A percentile compares a stretch with the other conserved stretches of the same genome.
Conservation (phyloP, 2,113 vertebrate genomes). For the Etia nguti region DNA sequence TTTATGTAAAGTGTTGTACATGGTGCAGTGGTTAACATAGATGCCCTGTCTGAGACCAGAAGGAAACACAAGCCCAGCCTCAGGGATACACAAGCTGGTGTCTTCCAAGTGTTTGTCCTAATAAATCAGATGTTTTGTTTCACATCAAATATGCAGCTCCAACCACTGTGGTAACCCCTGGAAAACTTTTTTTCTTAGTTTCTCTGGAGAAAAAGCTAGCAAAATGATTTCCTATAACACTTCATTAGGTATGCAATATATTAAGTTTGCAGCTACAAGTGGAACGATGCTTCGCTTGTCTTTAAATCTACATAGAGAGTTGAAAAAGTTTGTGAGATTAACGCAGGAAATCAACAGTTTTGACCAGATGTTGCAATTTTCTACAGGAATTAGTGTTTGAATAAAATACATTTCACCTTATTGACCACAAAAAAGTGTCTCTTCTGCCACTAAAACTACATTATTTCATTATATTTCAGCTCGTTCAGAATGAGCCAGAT, state of each 20-base stretch:
- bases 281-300: not conserved
- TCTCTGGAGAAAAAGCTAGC: not conserved
- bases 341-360: not conserved
- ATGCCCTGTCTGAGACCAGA: not conserved
- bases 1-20: not conserved
- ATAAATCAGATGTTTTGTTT: not conserved
- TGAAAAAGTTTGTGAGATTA: not conserved
- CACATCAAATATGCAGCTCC: not conserved
- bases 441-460: not conserved
- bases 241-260: not conserved
- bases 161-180: not conserved
- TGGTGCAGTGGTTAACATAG: no score
- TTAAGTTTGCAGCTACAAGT: not conserved
- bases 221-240: not conserved
- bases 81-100: not conserved
- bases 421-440: not conserved
- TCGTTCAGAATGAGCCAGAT: not conserved
- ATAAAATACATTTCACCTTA: not conserved
- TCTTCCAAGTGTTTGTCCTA: not conserved
- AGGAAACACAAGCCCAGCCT: not conserved
- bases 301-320: not conserved
- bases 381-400: not conserved
- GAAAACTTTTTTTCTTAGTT: not conserved
- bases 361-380: not conserved
- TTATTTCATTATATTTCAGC: not conserved